Evolutionary conservation across 1,140 invertebrate genomes (phyloP).

Genomic region (Nebria ingens): DNA sequence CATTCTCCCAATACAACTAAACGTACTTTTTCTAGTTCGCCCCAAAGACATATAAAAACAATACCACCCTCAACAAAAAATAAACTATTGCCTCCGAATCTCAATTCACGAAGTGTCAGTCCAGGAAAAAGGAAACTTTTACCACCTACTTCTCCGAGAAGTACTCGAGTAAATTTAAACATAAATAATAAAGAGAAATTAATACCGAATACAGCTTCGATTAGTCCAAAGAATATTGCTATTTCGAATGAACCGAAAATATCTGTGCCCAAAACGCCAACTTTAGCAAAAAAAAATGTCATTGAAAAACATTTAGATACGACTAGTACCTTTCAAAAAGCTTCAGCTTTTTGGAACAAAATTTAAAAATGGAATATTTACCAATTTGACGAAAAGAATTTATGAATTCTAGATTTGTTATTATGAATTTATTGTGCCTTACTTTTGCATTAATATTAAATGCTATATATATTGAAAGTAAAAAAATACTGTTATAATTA

Average conservation of each 20-base stretch:
- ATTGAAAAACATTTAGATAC: constrained; percentile 7
- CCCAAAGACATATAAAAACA: constrained; percentile 4
- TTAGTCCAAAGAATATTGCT: constrained; percentile 12
- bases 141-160: not conserved
- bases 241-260: not conserved
- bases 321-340: constrained; percentile 22
- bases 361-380: constrained; percentile 20
- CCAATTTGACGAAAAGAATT: not conserved
- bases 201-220: not conserved
- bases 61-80: not conserved
- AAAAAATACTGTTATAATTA: not conserved
- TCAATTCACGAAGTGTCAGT: constrained; percentile 10
- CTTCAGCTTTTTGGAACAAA: constrained; percentile 30
- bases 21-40: not conserved
- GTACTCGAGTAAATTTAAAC: not conserved
- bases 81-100: not conserved
- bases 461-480: not conserved
- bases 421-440: not conserved
- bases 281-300: constrained; percentile 11
- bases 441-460: not conserved
- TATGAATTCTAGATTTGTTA: not conserved
- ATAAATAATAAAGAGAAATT: not conserved
- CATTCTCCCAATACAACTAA: constrained; percentile 11
- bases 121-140: not conserved
- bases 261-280: constrained; percentile 13